A percentile compares a stretch with the other conserved stretches of the same genome.
phyloP scores from a whole-genome alignment of 1,140 invertebrate genomes.

The Drosophila pectinifera region DNA sequence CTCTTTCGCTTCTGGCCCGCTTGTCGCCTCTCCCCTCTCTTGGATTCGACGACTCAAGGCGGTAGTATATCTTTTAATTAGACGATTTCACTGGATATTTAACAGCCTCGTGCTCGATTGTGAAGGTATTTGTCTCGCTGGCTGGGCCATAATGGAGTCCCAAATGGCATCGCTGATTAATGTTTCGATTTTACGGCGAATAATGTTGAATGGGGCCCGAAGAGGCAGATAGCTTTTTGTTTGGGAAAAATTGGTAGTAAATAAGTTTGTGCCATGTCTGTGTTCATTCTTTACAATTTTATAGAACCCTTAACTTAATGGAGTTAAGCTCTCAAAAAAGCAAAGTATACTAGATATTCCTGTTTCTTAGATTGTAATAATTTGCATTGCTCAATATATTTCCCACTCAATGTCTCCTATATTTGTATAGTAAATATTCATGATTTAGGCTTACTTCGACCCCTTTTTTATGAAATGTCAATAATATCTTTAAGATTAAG shows the following conservation, averaged over 20 bases:
- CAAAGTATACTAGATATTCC: not conserved
- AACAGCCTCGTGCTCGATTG: constrained; percentile 41
- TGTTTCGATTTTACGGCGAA: constrained; percentile 42
- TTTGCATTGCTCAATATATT: not conserved
- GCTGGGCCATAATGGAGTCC: constrained; percentile 32
- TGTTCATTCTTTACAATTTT: constrained; percentile 20
- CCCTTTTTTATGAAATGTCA: not conserved
- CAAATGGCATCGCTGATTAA: constrained; percentile 50
- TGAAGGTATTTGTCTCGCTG: constrained; percentile 38
- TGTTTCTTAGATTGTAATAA: no score
- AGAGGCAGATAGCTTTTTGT: not conserved
- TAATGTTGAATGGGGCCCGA: constrained; percentile 17
- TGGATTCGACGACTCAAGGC: constrained; percentile 34
- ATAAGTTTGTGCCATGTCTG: constrained; percentile 5
- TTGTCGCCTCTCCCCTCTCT: not conserved
- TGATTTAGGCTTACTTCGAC: not conserved
- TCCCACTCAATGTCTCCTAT: no score
- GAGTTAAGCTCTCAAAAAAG: not conserved
- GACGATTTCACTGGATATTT: constrained; percentile 56
- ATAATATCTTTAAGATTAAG: not conserved
- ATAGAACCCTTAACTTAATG: constrained; percentile 26
- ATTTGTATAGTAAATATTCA: no score
- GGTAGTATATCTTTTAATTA: constrained; percentile 59
- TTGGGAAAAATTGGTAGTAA: not conserved
- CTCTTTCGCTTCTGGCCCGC: constrained; percentile 7